Evolutionary conservation across 1,140 invertebrate species (phyloP).

Genomic region (Holotrichia oblita): DNA sequence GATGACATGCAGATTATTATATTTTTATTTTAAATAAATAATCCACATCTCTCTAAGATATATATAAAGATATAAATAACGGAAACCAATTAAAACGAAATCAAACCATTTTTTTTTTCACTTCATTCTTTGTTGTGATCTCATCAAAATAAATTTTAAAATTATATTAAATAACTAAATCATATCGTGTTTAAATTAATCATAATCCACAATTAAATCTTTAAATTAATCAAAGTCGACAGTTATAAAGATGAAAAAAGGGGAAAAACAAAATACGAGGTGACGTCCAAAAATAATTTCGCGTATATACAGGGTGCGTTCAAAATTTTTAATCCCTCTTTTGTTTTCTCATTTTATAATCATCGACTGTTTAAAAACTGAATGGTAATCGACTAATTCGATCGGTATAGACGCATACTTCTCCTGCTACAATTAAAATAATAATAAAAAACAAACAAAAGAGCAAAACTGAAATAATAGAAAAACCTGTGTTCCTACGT

Average conservation of each 20-base stretch:
- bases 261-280: too few species aligned
- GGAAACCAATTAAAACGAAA: neutral
- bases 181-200: slow-evolving; percentile 20
- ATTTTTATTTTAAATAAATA: neutral
- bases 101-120: neutral
- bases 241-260: too few species aligned
- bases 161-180: slow-evolving; percentile 8
- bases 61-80: neutral
- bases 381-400: too few species aligned
- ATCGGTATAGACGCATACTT: too few species aligned
- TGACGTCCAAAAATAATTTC: too few species aligned
- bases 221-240: neutral
- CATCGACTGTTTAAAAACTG: too few species aligned
- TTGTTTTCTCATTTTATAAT: too few species aligned
- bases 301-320: too few species aligned
- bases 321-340: too few species aligned
- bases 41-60: neutral
- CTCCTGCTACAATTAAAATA: too few species aligned
- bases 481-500: slow-evolving; percentile 65
- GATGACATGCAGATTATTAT: neutral
- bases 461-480: slow-evolving; percentile 47
- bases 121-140: neutral
- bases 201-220: neutral
- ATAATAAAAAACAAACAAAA: neutral
- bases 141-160: neutral